Evolutionary conservation across 2,113 vertebrate genomes (phyloP).

Genomic region (Morone chrysops): DNA sequence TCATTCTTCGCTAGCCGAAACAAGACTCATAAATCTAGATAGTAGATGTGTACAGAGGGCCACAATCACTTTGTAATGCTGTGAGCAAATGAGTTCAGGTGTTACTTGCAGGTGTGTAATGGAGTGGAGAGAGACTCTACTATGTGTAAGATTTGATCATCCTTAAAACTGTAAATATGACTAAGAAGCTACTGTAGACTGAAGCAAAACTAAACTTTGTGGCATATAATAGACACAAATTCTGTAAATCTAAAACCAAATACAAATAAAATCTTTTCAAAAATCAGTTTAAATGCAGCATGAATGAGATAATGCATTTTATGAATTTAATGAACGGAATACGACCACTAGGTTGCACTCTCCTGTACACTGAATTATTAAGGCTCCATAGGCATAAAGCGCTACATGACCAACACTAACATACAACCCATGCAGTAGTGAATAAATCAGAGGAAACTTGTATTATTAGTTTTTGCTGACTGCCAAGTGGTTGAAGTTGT

Average conservation of each 20-base stretch:
- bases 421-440: neutral
- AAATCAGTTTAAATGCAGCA: neutral
- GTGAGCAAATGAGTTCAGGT: slow-evolving; percentile 36
- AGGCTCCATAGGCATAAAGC: neutral
- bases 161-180: neutral
- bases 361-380: neutral
- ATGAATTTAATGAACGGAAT: neutral
- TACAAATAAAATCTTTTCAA: neutral
- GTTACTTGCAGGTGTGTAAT: slow-evolving; percentile 18
- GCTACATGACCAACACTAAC: neutral
- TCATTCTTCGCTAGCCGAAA: slow-evolving; percentile 7
- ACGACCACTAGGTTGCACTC: neutral
- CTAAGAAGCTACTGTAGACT: neutral
- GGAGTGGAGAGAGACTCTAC: neutral
- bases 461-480: no score
- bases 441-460: neutral
- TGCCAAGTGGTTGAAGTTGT: neutral
- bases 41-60: slow-evolving; percentile 9
- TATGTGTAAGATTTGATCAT: slow-evolving; percentile 13
- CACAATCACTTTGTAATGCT: slow-evolving; percentile 26
- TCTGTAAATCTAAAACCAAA: neutral
- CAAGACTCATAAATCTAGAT: slow-evolving; percentile 54
- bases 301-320: neutral
- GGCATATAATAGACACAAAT: neutral
- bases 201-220: neutral